phyloP scores from a whole-genome alignment of 2,113 vertebrate genomes.

The Uria aalge region DNA sequence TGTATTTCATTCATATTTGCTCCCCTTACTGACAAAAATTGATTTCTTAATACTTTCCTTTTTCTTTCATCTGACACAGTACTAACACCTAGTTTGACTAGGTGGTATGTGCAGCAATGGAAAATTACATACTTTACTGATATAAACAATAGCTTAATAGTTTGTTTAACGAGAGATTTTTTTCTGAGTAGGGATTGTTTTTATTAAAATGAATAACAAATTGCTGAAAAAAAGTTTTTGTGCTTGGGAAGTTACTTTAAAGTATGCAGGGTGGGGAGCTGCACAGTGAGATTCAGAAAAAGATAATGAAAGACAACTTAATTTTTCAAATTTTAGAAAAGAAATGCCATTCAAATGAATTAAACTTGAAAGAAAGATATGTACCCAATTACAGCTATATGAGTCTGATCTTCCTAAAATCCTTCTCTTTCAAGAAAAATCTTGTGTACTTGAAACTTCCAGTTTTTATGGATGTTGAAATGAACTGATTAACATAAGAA shows the following conservation, averaged over 20 bases:
- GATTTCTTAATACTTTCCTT: neutral
- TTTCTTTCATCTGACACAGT: neutral
- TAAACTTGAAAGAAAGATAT: neutral
- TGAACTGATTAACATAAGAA: neutral
- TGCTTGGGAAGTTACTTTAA: neutral
- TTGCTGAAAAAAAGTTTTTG: neutral
- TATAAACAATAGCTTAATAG: neutral
- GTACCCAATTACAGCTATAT: neutral
- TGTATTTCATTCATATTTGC: neutral
- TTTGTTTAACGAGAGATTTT: neutral
- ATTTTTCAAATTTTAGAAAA: neutral
- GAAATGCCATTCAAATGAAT: neutral
- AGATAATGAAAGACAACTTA: neutral
- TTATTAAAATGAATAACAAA: neutral
- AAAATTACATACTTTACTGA: neutral
- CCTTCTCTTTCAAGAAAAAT: neutral
- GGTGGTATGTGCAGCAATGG: neutral
- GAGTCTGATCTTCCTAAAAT: neutral
- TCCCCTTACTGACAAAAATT: neutral
- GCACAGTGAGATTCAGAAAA: neutral
- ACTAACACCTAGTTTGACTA: neutral
- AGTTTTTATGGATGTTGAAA: neutral
- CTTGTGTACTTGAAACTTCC: neutral
- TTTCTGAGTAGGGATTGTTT: neutral
- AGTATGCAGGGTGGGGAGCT: neutral